Percentiles rank a stretch among this genome's conserved stretches.
Evolutionary conservation across 1,140 invertebrate genomes (phyloP).

Genomic region (Drosophila subobscura): DNA sequence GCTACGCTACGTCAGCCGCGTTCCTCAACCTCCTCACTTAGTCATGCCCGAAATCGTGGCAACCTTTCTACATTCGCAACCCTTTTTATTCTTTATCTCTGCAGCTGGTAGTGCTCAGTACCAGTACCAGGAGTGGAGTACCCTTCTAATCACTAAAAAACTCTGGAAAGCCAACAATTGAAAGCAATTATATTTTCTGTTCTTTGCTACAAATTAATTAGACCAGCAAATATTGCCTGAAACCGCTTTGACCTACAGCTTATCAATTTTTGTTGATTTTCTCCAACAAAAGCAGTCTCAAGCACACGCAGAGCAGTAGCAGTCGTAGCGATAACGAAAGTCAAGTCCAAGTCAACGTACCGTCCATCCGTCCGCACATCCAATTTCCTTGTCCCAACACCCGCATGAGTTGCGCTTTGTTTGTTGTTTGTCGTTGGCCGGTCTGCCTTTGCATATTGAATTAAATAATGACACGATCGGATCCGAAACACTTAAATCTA

Average conservation of each 20-base stretch:
- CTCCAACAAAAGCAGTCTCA: neutral
- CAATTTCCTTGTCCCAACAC: conserved; percentile 15
- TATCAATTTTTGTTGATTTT: conserved; percentile 13
- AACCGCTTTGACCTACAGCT: conserved; percentile 33
- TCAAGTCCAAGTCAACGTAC: conserved; percentile 42
- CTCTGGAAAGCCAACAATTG: conserved; percentile 6
- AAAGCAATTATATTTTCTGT: conserved; percentile 22
- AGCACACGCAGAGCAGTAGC: neutral
- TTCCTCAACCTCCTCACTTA: conserved; percentile 32
- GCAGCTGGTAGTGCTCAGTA: conserved; percentile 21
- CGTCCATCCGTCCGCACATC: conserved; percentile 2
- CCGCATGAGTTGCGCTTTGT: conserved; percentile 36
- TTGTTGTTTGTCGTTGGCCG: conserved; percentile 25
- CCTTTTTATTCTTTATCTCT: conserved; percentile 46
- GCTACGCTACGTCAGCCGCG: conserved; percentile 8
- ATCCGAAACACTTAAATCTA: conserved; percentile 54
- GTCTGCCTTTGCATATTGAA: conserved; percentile 72
- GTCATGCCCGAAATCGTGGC: conserved; percentile 52
- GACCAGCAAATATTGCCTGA: neutral
- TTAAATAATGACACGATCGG: conserved; percentile 60
- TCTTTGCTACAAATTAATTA: conserved; percentile 18
- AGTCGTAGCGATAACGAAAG: conserved; percentile 33
- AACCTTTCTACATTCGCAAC: conserved; percentile 13
- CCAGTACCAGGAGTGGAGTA: too few relatives aligned
- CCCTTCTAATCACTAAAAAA: conserved; percentile 17